Evolutionary conservation across 2,888 invertebrate genomes (phyloP), one percentile per base, ranked within the genome.

Genomic region (Calameuta pallipes): DNA sequence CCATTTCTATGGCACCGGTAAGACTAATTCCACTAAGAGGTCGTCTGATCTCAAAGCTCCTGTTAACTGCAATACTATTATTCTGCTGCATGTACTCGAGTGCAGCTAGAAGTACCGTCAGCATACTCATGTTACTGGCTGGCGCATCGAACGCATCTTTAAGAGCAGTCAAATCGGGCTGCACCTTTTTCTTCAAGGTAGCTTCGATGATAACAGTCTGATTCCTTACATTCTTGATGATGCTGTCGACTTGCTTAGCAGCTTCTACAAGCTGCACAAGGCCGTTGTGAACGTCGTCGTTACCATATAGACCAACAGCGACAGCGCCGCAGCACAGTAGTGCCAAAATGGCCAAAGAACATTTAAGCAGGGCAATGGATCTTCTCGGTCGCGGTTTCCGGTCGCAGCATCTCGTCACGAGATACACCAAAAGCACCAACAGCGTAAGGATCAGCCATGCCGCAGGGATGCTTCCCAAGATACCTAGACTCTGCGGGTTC

Each of bases 401-500:
- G 93, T 98, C 98, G 94, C 98, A 98, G 93, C 98, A 98, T 93
- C 98, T 94, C 88, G 98, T 97, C 92, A 98, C 95, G 91, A 98
- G 94, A 93, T 98, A 98, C 88, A 98, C 95, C 85, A 98, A 94
- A 86, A 98, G 94, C 77, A 98, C 95, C 84, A 98, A 94, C 87
- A 98, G 93, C 37, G 98, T 98, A 81, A 98, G 93, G 88, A 98
- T 97, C 88, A 98, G 94, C 95, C 98, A 96, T 70, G 97, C 96
- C 79, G 98, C 97, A n/a, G 98, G 98, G 84, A 98, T 95, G 70
- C 98, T 97, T 79, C 97, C 98, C 88, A 98, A 94, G 90, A 99
- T 98, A 75, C 98, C 97, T 91, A 98, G 94, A 88, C 98, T 97
- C 98, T 98, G 94, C 4, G 94, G 75, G 30, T 11, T 9, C 23